Evolutionary conservation across 2,888 invertebrate species (phyloP).

Genomic region (Aleiodes leptofemur): DNA sequence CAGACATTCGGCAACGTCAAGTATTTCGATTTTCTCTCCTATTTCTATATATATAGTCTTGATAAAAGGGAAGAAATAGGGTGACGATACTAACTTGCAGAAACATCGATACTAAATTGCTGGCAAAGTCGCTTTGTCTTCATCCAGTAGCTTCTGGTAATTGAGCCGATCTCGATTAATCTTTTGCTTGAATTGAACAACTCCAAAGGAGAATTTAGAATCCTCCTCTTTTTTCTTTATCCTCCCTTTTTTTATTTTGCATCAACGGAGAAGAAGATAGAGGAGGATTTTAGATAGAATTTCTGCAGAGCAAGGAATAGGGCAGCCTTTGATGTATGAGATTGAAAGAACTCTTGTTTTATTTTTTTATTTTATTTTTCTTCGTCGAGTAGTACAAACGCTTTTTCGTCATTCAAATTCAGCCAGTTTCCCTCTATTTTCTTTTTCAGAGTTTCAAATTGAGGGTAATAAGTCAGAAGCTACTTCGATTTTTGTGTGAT

Average conservation of each 20-base stretch:
- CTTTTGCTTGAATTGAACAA: slow-evolving; percentile 5
- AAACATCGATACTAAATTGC: slow-evolving; percentile 31
- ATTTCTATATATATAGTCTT: not conserved
- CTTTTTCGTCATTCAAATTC: slow-evolving; percentile 5
- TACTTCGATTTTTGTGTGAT: too few species aligned
- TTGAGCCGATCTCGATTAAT: slow-evolving; percentile 26
- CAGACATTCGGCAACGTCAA: not conserved
- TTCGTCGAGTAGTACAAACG: not conserved
- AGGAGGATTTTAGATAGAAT: slow-evolving; percentile 25
- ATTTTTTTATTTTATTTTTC: not conserved
- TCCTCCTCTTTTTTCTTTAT: slow-evolving; percentile 1
- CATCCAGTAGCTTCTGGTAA: slow-evolving; percentile 6
- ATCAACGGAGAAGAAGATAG: not conserved
- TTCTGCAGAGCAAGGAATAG: slow-evolving; percentile 23
- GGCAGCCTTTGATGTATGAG: slow-evolving; percentile 20
- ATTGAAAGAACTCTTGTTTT: not conserved
- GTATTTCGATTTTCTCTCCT: not conserved
- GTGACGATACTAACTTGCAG: not conserved
- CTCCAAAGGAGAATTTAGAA: slow-evolving; percentile 9
- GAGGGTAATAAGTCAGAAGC: too few species aligned
- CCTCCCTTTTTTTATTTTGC: not conserved
- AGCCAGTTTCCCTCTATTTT: slow-evolving; percentile 24
- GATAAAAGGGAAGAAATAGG: not conserved
- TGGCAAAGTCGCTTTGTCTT: slow-evolving; percentile 16
- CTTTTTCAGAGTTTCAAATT: slow-evolving; percentile 24